Conservation (phyloP, 2,113 vertebrate genomes). For the Dermatemys mawii region DNA sequence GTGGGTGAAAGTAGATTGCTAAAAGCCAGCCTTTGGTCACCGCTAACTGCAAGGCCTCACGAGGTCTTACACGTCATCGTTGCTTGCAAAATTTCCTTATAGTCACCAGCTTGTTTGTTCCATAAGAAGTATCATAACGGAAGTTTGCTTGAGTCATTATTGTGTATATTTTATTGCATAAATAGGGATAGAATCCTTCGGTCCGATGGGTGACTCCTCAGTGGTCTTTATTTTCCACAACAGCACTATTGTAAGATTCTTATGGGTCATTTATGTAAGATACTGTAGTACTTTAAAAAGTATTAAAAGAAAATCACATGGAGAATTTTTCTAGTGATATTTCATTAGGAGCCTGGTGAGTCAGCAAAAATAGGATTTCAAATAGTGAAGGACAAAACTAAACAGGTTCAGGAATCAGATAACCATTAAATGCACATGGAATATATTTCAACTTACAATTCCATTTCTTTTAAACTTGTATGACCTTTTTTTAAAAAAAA, state of each 20-base stretch:
- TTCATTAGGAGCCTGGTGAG: neutral
- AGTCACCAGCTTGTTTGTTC: no score
- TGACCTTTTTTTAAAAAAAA: neutral
- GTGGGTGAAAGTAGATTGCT: no score
- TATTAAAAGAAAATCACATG: neutral
- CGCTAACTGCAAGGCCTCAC: no score
- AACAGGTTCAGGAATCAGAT: neutral
- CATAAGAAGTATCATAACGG: no score
- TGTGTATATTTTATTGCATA: no score
- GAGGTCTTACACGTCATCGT: no score
- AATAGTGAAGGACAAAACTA: neutral
- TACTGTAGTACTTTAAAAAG: neutral
- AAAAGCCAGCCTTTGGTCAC: no score
- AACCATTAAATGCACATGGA: neutral
- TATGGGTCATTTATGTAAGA: neutral
- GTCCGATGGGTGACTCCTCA: no score
- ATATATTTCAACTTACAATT: neutral
- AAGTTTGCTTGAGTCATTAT: no score
- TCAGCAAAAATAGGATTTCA: neutral
- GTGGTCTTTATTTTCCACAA: no score
- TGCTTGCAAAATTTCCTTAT: no score
- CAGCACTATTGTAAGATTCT: neutral
- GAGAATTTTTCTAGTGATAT: neutral
- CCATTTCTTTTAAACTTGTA: neutral
- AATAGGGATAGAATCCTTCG: no score